Percentiles rank a stretch among this genome's conserved stretches.
These are phyloP conservation scores for Phaenicophaeus curvirostris DNA, from an alignment of 2,797 vertebrate genomes.

Conservation along the genomic window DNA sequence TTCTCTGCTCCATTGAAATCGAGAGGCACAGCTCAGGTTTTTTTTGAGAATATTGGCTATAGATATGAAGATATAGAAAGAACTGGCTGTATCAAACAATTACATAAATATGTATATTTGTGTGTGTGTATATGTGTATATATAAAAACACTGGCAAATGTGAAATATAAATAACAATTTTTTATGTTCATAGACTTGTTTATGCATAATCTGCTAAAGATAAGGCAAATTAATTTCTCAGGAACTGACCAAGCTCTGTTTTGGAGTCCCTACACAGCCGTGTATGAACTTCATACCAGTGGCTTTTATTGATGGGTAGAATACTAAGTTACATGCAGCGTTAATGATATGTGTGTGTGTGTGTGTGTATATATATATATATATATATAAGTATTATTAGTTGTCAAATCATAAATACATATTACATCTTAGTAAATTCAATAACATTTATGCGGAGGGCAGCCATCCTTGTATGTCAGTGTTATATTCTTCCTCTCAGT, in stretches of 20 bases:
- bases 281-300: background rate
- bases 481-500: background rate
- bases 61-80: background rate
- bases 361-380: no score
- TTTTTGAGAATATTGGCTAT: background rate
- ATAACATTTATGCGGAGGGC: background rate
- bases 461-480: background rate
- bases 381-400: background rate
- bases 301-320: background rate
- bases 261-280: background rate
- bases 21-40: background rate
- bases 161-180: background rate
- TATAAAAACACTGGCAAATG: background rate
- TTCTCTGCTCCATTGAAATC: background rate
- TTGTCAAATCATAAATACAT: background rate
- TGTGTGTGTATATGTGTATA: accelerated
- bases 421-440: background rate
- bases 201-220: background rate
- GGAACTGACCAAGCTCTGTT: background rate
- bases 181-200: background rate
- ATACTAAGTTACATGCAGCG: background rate
- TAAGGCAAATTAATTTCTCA: background rate
- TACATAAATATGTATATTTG: accelerated
- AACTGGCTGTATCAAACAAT: background rate
- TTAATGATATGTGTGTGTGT: background rate